Evolutionary conservation across 35 echinoderm and acorn worm genomes (phyloP).

Genomic region (Stichopus chloronotus): DNA sequence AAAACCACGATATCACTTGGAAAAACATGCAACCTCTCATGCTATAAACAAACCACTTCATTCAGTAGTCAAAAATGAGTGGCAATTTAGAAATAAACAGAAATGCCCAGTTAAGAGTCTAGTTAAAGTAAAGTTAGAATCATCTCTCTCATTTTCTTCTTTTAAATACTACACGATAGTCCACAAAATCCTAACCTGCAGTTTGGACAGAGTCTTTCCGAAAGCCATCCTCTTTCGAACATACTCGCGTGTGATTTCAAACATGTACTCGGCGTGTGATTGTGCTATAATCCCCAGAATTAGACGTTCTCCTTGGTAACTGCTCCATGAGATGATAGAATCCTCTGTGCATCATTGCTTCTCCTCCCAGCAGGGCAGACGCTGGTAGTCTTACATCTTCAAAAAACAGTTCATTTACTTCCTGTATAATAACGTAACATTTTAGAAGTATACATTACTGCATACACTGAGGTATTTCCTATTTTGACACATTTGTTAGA

Average conservation of each 20-base stretch:
- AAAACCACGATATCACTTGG: not conserved
- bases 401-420: slow-evolving; percentile 77
- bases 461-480: too few species aligned
- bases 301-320: slow-evolving; percentile 70
- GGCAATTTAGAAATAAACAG: not conserved
- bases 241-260: slow-evolving; percentile 81
- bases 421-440: slow-evolving; percentile 46
- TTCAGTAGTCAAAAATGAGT: not conserved
- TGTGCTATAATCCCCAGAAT: slow-evolving; percentile 28
- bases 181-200: slow-evolving; percentile 65
- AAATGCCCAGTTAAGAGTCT: too few species aligned
- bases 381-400: slow-evolving; percentile 81
- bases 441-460: too few species aligned
- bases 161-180: not conserved
- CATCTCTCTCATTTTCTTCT: not conserved
- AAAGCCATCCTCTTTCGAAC: slow-evolving; percentile 76
- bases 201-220: slow-evolving; percentile 67
- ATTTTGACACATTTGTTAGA: too few species aligned
- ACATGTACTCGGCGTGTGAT: slow-evolving; percentile 72
- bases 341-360: slow-evolving; percentile 49
- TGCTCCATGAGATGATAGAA: slow-evolving; percentile 85
- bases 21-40: not conserved
- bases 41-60: not conserved
- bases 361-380: slow-evolving; percentile 66
- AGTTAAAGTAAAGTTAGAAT: too few species aligned